Percentiles rank a stretch among this genome's conserved stretches.
phyloP scores from a whole-genome alignment of 2,113 vertebrate genomes.

The Podocnemis expansa region DNA sequence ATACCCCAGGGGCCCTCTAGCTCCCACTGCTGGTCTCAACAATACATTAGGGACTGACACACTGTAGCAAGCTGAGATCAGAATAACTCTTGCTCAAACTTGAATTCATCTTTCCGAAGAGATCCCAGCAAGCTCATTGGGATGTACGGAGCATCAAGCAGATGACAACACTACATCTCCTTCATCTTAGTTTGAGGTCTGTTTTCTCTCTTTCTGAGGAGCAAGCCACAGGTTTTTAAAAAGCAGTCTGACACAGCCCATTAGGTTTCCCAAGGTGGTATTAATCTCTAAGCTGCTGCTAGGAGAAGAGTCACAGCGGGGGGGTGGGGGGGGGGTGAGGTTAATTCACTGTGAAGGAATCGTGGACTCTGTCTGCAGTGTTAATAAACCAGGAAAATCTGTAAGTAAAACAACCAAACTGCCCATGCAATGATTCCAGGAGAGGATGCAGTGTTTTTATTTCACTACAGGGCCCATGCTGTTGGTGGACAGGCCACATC shows the following conservation, averaged over 20 bases:
- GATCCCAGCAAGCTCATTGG: neutral
- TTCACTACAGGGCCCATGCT: neutral
- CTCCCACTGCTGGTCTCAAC: neutral
- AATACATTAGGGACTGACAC: neutral
- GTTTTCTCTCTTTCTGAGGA: neutral
- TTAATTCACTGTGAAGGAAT: neutral
- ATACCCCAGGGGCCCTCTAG: neutral
- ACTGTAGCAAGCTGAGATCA: neutral
- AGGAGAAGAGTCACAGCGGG: neutral
- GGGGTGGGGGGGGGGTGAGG: neutral
- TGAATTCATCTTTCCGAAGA: neutral
- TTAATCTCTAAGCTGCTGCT: neutral
- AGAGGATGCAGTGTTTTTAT: neutral
- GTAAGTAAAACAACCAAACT: rapidly evolving
- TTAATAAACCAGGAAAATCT: neutral
- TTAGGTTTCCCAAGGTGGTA: neutral
- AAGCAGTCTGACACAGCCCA: neutral
- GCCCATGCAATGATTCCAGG: neutral
- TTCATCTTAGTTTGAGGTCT: neutral
- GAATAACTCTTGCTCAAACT: neutral
- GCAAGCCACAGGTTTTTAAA: neutral
- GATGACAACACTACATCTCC: neutral
- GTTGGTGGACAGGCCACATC: neutral
- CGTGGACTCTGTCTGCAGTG: neutral
- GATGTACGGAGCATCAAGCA: neutral